Evolutionary conservation across 2,797 vertebrate species (phyloP), one percentile per base, ranked within the genome.

Genomic region (Pseudopleuronectes americanus): DNA sequence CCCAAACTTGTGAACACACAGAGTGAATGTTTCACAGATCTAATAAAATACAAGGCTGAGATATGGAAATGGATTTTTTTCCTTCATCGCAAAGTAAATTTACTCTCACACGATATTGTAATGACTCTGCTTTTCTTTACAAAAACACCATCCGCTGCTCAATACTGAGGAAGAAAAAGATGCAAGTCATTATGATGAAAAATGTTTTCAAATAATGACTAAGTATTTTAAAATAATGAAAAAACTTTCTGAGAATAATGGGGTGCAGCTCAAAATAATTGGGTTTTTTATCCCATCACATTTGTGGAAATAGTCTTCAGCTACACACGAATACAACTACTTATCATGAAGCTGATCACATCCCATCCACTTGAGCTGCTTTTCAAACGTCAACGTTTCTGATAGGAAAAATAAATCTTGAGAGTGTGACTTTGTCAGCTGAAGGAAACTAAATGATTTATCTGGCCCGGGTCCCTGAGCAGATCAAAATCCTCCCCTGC

Each of bases 401-500:
- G 55, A 24, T 62, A 14, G 52, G 45, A 60, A 47, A 70, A 53
- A 64, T 14, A 48, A 64, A 76, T 69, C 36, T 22, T 41, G 22
- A 71, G 69, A 80, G 64, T 72, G 45, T 43, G 28, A 71, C 62
- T 77, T 79, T 84, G 57, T 76, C 81, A 64, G 53, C 63, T 71
- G 28, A 26, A 69, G 81, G 73, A 79, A 74, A 80, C 69, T 33
- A 57, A 79, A 76, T 74, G 77, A 87, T 88, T 76, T 24, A 79
- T 88, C 71, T 65, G 43, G 51, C 54, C 19, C 0, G 0, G 28
- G 16, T 64, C 59, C 61, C 62, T 56, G 71, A 78, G 63, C 73
- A 73, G 68, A 84, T 60, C 83, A 71, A 77, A 79, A 75, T 86
- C 76, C 63, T 77, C 84, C 70, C 4, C 4, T 38, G 22, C 53